Percentiles rank a stretch among this genome's conserved stretches.
Conservation (phyloP, 2,797 vertebrate species). For the Megaceryle alcyon region DNA sequence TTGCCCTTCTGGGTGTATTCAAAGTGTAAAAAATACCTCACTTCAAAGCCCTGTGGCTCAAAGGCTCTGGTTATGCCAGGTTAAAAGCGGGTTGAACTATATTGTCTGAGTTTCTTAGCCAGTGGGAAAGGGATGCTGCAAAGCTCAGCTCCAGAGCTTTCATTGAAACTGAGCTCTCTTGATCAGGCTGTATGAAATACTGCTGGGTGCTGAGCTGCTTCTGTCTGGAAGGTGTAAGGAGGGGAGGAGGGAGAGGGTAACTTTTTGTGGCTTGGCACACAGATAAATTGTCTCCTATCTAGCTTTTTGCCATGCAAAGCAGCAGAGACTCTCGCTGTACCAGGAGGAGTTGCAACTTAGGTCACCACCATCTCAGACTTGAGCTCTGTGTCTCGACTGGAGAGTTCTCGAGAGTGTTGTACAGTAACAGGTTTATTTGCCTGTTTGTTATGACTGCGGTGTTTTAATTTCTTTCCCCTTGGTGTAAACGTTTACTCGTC, state of each 20-base stretch:
- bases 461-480: background rate
- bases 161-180: background rate
- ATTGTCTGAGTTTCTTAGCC: accelerated
- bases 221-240: background rate
- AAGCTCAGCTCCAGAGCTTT: background rate
- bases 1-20: background rate
- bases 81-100: accelerated
- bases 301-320: accelerated
- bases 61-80: background rate
- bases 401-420: background rate
- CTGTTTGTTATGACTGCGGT: background rate
- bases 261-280: too few relatives aligned
- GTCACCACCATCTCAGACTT: background rate
- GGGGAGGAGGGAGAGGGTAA: background rate
- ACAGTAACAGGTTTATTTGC: background rate
- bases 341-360: accelerated
- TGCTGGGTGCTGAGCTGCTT: background rate
- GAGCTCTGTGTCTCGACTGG: accelerated
- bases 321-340: accelerated
- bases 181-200: background rate
- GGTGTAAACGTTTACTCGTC: background rate
- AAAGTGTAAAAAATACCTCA: background rate
- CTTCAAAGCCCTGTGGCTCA: background rate
- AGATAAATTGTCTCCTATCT: background rate
- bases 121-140: background rate